Evolutionary conservation across 2,113 vertebrate genomes (phyloP).

Genomic region (Ginglymostoma cirratum): DNA sequence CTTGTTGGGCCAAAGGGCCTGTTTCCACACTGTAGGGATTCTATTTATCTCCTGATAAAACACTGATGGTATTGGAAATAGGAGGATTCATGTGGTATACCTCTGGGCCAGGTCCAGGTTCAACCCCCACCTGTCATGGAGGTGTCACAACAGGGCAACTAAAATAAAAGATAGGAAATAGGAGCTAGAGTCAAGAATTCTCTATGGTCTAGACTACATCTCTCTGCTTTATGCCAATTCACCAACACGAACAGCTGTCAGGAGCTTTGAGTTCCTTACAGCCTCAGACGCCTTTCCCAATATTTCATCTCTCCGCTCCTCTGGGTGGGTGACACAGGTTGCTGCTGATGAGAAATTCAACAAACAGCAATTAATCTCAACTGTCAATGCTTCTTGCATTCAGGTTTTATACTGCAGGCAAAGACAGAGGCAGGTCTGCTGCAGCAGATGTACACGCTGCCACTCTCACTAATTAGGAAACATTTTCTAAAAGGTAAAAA

Average conservation of each 20-base stretch:
- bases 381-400: no score
- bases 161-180: no score
- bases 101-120: no score
- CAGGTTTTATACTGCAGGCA: not conserved
- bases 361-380: not conserved
- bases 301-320: not conserved
- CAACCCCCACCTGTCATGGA: no score
- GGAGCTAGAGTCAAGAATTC: not conserved
- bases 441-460: not conserved
- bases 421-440: not conserved
- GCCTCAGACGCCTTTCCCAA: not conserved
- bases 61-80: no score
- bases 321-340: not conserved
- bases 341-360: not conserved
- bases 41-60: not conserved
- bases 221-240: no score
- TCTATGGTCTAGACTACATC: not conserved
- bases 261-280: not conserved
- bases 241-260: not conserved
- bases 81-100: no score
- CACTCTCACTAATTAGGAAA: not conserved
- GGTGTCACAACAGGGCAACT: no score
- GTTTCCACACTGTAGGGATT: no score
- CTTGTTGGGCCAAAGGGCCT: no score
- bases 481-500: not conserved